phyloP scores from a whole-genome alignment of 2,113 vertebrate species.

The Acrocephalus arundinaceus region DNA sequence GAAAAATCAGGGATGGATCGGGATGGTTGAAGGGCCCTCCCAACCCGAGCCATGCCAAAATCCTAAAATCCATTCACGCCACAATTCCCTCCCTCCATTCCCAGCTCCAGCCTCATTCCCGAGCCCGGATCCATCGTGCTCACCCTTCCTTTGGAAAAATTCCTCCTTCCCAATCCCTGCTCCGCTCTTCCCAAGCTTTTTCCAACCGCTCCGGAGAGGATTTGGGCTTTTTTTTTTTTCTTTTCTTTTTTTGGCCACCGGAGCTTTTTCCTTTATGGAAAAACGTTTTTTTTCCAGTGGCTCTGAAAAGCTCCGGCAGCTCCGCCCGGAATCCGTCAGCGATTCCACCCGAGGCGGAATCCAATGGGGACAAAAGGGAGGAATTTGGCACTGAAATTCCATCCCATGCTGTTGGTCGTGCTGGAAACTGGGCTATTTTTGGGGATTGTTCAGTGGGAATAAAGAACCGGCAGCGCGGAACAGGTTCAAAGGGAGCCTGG shows the following conservation, averaged over 20 bases:
- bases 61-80: rapidly evolving
- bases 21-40: not conserved
- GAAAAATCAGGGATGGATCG: not conserved
- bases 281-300: not conserved
- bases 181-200: not conserved
- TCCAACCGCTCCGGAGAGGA: not conserved
- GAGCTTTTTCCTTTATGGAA: not conserved
- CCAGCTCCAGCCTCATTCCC: not conserved
- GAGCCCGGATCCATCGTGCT: not conserved
- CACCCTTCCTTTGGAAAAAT: not conserved
- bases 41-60: rapidly evolving
- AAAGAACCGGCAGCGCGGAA: not conserved
- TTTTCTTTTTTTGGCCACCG: not conserved
- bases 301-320: not conserved
- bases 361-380: not conserved
- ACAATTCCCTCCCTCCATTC: not conserved
- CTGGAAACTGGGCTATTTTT: not conserved
- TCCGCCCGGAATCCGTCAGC: not conserved
- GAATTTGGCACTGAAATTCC: not conserved
- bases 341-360: not conserved
- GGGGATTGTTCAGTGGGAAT: not conserved
- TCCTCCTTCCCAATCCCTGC: not conserved
- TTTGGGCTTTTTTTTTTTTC: not conserved
- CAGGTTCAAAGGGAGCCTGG: not conserved
- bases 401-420: not conserved